These are phyloP conservation scores for Picus viridis DNA, from an alignment of 2,797 vertebrate species.

Conservation along the genomic window DNA sequence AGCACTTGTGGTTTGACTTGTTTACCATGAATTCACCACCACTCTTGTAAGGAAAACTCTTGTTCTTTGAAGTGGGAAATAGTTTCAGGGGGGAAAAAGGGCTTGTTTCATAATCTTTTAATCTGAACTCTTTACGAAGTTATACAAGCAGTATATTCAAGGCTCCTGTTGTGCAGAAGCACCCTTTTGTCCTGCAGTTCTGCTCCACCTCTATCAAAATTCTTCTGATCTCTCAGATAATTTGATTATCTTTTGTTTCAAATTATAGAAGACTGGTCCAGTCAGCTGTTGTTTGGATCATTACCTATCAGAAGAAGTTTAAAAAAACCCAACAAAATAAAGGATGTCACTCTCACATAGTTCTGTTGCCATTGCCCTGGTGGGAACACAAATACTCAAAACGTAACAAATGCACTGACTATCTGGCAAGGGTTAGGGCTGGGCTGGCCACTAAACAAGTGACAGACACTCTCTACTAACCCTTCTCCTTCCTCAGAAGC, in stretches of 20 bases:
- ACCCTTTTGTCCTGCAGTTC: background rate
- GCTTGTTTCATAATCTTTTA: background rate
- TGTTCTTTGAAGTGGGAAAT: slow-evolving; percentile 27
- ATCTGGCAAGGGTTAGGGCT: too few relatives aligned
- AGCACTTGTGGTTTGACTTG: slow-evolving; percentile 34
- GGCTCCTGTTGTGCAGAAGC: background rate
- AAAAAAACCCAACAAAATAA: background rate
- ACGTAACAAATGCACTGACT: background rate
- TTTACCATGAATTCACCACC: background rate
- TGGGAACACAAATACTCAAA: background rate
- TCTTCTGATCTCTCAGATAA: background rate
- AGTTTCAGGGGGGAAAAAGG: background rate
- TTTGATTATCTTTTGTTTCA: background rate
- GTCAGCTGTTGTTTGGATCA: background rate
- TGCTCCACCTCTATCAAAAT: background rate
- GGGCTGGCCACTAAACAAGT: too few relatives aligned
- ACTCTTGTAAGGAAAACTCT: slow-evolving; percentile 17
- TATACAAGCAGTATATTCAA: background rate
- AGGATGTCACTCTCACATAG: background rate
- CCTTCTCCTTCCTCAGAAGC: too few relatives aligned
- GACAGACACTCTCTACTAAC: too few relatives aligned
- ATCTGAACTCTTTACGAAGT: background rate
- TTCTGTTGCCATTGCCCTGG: background rate
- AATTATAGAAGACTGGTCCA: background rate
- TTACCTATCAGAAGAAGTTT: background rate